A percentile compares a stretch with the other conserved stretches of the same genome.
These are phyloP conservation scores for Piscicola geometra DNA, from an alignment of 2,888 invertebrate genomes.

Conservation along the genomic window DNA sequence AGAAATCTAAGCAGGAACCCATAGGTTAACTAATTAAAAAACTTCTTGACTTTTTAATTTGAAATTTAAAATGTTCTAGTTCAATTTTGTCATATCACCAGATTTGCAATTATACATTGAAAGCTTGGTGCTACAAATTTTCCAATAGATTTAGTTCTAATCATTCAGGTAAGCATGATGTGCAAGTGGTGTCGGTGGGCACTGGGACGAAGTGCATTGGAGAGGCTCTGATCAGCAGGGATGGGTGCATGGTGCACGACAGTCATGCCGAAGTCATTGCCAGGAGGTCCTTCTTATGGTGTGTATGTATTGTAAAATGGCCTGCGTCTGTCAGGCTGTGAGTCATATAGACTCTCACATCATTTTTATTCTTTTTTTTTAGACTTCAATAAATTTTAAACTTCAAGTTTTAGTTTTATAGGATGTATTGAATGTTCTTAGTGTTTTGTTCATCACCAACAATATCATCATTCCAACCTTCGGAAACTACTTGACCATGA, in stretches of 20 bases:
- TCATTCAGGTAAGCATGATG: conserved; percentile 9
- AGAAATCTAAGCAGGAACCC: not conserved
- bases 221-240: conserved; percentile 52
- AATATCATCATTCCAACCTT: no score
- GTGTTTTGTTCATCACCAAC: no score
- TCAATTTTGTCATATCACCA: not conserved
- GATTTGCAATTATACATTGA: not conserved
- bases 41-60: no score
- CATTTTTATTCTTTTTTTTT: not conserved
- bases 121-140: not conserved
- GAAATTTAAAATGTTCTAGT: not conserved
- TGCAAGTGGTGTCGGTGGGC: conserved; percentile 72
- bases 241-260: conserved; percentile 70
- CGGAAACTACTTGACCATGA: no score
- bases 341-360: no score
- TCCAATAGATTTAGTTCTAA: not conserved
- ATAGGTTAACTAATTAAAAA: no score
- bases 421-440: no score
- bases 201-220: conserved; percentile 90
- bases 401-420: no score
- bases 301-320: no score
- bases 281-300: conserved; percentile 74
- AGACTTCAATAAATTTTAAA: not conserved
- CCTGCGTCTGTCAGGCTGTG: conserved; percentile 51
- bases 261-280: conserved; percentile 87